phyloP scores from a whole-genome alignment of 2,113 vertebrate species.

The Pluvialis apricaria region DNA sequence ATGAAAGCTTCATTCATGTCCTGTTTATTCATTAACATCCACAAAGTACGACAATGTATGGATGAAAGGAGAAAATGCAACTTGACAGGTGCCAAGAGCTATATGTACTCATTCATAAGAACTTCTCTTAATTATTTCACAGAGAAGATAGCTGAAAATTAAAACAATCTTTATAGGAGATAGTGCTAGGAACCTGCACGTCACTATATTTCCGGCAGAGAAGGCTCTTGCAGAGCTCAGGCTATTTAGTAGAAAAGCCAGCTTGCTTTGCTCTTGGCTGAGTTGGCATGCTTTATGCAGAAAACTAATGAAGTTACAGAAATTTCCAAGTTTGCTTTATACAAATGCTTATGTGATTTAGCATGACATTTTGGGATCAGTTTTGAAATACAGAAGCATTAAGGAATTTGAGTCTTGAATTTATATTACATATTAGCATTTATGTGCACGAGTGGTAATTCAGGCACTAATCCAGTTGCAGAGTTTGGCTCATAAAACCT shows the following conservation, averaged over 20 bases:
- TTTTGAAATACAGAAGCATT: background rate
- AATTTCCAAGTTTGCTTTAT: background rate
- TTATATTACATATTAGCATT: background rate
- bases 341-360: background rate
- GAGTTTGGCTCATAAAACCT: background rate
- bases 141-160: background rate
- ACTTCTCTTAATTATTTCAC: background rate
- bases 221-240: background rate
- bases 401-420: background rate
- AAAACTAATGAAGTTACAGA: background rate
- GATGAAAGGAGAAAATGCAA: background rate
- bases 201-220: background rate
- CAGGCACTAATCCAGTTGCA: background rate
- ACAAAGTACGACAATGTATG: background rate
- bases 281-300: background rate
- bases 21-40: background rate
- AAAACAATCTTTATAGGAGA: background rate
- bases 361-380: background rate
- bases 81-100: background rate
- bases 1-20: background rate
- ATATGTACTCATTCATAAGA: background rate
- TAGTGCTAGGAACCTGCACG: background rate
- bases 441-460: background rate
- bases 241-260: background rate
- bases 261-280: background rate